Conservation (phyloP, 2,113 vertebrate species). For the Mobula hypostoma region DNA sequence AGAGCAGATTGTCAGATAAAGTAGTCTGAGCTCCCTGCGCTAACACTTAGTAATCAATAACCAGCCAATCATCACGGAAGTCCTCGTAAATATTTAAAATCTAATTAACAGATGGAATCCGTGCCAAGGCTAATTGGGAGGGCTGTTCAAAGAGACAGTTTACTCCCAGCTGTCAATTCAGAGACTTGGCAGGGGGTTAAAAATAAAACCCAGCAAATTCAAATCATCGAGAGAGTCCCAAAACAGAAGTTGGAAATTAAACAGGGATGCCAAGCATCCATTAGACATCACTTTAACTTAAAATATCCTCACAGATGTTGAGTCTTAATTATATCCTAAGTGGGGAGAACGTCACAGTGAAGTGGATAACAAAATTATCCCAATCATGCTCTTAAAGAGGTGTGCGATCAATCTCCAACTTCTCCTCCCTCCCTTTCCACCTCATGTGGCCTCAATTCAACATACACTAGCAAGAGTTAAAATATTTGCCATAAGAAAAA, state of each 20-base stretch:
- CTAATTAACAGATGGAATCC: slow-evolving; percentile 1
- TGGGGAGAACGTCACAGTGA: not conserved
- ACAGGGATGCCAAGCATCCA: not conserved
- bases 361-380: not conserved
- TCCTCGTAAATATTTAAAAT: slow-evolving; percentile 33
- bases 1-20: not conserved
- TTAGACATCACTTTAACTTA: not conserved
- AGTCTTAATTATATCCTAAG: not conserved
- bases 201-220: not conserved
- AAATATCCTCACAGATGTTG: not conserved
- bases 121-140: slow-evolving; percentile 26
- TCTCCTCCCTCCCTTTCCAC: too few relatives aligned
- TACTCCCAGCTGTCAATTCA: not conserved
- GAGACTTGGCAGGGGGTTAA: not conserved
- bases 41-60: not conserved
- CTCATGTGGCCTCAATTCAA: not conserved
- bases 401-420: not conserved
- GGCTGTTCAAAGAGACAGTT: not conserved
- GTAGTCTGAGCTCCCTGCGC: not conserved
- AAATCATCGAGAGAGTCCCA: not conserved
- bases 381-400: not conserved
- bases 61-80: not conserved
- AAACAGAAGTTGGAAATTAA: not conserved
- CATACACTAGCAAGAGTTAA: not conserved
- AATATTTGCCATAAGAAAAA: not conserved